These are phyloP conservation scores for Odocoileus hemionus DNA, from an alignment of 2,113 vertebrate species.

Conservation along the genomic window DNA sequence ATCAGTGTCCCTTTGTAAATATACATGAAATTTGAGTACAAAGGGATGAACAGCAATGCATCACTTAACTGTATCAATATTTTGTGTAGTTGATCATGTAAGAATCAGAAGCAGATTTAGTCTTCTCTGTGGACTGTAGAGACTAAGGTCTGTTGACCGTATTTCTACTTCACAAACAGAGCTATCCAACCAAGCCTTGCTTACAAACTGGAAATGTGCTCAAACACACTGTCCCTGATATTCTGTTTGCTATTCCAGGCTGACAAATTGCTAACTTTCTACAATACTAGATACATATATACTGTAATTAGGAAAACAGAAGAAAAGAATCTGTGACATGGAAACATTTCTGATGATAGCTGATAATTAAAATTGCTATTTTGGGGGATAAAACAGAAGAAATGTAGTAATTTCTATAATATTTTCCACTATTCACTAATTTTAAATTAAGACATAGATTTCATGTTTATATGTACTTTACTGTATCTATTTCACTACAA, in stretches of 20 bases:
- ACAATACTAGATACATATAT: neutral
- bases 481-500: neutral
- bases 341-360: neutral
- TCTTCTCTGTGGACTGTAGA: slow-evolving; percentile 35
- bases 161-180: slow-evolving; percentile 49
- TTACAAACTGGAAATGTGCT: slow-evolving; percentile 60
- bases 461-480: neutral
- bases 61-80: slow-evolving; percentile 62
- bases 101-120: slow-evolving; percentile 53
- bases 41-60: slow-evolving; percentile 49
- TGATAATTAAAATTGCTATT: slow-evolving; percentile 38
- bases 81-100: slow-evolving; percentile 54
- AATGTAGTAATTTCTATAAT: neutral
- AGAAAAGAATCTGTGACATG: neutral
- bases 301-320: neutral
- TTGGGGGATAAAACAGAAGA: slow-evolving; percentile 24
- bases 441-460: slow-evolving; percentile 41
- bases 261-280: slow-evolving; percentile 12
- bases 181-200: slow-evolving; percentile 42
- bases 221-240: slow-evolving; percentile 41
- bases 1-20: slow-evolving; percentile 40
- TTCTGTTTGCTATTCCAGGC: slow-evolving; percentile 13
- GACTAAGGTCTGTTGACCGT: slow-evolving; percentile 55
- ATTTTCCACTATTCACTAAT: neutral
- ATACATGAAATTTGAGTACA: slow-evolving; percentile 35